Evolutionary conservation across 1,140 invertebrate genomes (phyloP), one percentile per base, ranked within the genome.

Genomic region (Melitaea cinxia): DNA sequence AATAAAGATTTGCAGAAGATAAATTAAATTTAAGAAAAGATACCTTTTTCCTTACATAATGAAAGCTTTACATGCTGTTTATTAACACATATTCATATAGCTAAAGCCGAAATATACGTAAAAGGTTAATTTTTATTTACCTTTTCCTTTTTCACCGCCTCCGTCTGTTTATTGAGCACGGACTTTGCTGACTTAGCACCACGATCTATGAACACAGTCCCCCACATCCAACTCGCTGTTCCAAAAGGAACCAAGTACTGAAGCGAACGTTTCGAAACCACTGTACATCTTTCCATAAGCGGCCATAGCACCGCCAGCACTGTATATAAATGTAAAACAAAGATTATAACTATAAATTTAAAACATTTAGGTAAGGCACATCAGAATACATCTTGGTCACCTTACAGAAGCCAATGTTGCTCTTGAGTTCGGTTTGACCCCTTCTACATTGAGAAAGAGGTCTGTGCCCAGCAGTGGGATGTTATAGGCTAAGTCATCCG

Each of bases 121-220:
- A 45, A 49, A 14, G 28, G 28, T 1, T 9, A 26, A 53, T 15
- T 33, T 17, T 10, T 7, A 45, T 28, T 58, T 65, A 94, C 94
- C 88, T 94, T 94, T 30, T 92, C 85, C 39, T 93, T 81, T 67
- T 92, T 92, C 21, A 96, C 94, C 69, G 93, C 94, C 76, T 94
- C 83, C 61, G 94, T 94, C 54, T 96, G 95, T 45, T 94, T 93
- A 79, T 96, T 95, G 52, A 98, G 92, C 0, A 94, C 93, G 19
- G 93, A 91, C 37, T 94, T 92, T 0, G 96, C 95, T 17, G 93
- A 93, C 6, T 92, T 92, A 0, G 95, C 94, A 0, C 93, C 89
- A 65, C 97, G 88, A 82, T 98, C 94, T 19, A 98, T 97, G 82
- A 96, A 98, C n/a, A 98, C 93, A 0, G 96, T 95, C 10, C 97